Evolutionary conservation across 2,888 invertebrate genomes (phyloP).

Genomic region (Pogonocherus hispidulus): DNA sequence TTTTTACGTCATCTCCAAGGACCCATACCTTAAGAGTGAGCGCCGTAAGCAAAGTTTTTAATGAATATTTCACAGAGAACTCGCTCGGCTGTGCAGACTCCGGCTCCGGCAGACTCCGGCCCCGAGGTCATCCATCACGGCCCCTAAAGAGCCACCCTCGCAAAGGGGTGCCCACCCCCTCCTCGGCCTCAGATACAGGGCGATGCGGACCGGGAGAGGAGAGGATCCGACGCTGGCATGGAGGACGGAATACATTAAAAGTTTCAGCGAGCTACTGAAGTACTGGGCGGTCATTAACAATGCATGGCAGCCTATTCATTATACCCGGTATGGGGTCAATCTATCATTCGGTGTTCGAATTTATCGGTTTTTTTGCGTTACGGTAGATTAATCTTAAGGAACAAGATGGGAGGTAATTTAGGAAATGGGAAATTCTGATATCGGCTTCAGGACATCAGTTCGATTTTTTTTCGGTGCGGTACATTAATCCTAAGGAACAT

Average conservation of each 20-base stretch:
- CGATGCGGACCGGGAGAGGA: constrained; percentile 51
- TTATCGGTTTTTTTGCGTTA: constrained; percentile 1
- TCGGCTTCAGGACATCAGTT: too few relatives aligned
- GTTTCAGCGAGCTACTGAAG: constrained; percentile 48
- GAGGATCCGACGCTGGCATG: constrained; percentile 41
- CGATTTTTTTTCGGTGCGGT: background rate
- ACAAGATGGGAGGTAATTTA: constrained; percentile 10
- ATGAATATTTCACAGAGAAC: constrained; percentile 55
- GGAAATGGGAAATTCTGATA: background rate
- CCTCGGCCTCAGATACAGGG: constrained; percentile 58
- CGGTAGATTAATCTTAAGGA: constrained; percentile 14
- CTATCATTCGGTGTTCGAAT: constrained; percentile 46
- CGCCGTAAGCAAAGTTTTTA: constrained; percentile 58
- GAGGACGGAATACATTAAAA: constrained; percentile 57
- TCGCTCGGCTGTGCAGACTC: constrained; percentile 41
- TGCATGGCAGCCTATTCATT: constrained; percentile 55
- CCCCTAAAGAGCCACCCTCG: constrained; percentile 61
- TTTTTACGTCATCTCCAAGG: constrained; percentile 59
- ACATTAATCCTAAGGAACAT: constrained; percentile 49
- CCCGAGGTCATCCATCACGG: constrained; percentile 69
- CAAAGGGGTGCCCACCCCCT: constrained; percentile 56
- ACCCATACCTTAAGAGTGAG: constrained; percentile 60
- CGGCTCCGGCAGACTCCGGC: constrained; percentile 57
- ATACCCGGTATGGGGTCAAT: constrained; percentile 56
- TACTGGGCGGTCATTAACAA: constrained; percentile 56